Base-by-base conservation (phyloP, 2,113 vertebrate species). In the Pleuronectes platessa region DNA sequence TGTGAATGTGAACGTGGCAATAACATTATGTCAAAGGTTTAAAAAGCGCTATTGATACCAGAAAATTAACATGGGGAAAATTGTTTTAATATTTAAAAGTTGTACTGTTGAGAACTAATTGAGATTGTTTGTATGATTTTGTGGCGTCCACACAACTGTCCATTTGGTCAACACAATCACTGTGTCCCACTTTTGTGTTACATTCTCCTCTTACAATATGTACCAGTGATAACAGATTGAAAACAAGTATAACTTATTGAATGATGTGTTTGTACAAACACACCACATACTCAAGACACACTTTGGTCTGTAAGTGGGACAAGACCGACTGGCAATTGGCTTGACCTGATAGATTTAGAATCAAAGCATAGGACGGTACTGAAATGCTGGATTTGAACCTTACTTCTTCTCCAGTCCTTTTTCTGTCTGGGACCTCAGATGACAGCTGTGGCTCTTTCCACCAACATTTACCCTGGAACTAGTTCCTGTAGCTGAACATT, bases 361-460 rank as follows among this genome's bases (percentile, higher is more conserved):
- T 56, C 13, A 10, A 21, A 66, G 62, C 62, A 54, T 54, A 69
- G 66, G 62, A 58, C 42, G 8, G 51, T 60, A 70, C 60, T 56
- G 23, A 89, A 73, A 86, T 83, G 88, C 88, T 93, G 87, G 86
- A 83, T 83, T 90, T 84, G 53, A 88, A 66, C 79, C 79, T 84
- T 66, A 26, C 27, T 68, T 53, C 2, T 56, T 27, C 53, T 42
- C 37, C 20, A 45, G 27, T 62, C 56, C 1, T 5, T 67, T 64
- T 53, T 6, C 66, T 75, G 49, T 15, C 18, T 60, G 5, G 26
- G 24, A 79, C 51, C 37, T 21, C 17, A 78, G 54, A 56, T 18
- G 67, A 58, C 42, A 18, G 60, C 37, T 42, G 3, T 20, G 31
- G 6, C 37, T 75, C 45, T 3, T 71, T 55, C 70, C 21, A 21